Percentiles rank a stretch among this genome's conserved stretches.
These are phyloP conservation scores for Ceyx erithaca DNA, from an alignment of 2,797 vertebrate species.

Conservation along the genomic window DNA sequence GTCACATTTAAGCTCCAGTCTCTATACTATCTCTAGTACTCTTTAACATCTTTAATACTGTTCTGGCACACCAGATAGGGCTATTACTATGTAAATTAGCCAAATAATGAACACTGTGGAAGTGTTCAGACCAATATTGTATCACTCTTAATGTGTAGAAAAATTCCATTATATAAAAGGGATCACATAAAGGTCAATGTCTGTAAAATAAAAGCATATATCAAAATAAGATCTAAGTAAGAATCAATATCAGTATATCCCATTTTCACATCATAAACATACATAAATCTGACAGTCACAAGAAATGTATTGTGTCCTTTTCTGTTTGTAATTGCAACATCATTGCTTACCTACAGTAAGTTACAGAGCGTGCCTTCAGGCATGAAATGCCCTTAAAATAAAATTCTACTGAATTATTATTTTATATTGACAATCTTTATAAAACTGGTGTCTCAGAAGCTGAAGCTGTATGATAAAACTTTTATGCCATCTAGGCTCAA, in stretches of 20 bases:
- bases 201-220: slow-evolving; percentile 72
- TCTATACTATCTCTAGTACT: slow-evolving; percentile 57
- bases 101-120: slow-evolving; percentile 66
- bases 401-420: slow-evolving; percentile 11
- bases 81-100: slow-evolving; percentile 76
- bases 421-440: slow-evolving; percentile 21
- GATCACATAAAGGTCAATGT: slow-evolving; percentile 73
- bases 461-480: slow-evolving; percentile 20
- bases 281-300: slow-evolving; percentile 52
- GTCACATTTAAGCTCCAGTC: slow-evolving; percentile 42
- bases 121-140: slow-evolving; percentile 65
- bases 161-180: slow-evolving; percentile 60
- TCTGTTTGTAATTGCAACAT: slow-evolving; percentile 42
- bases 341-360: slow-evolving; percentile 17
- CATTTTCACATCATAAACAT: slow-evolving; percentile 52
- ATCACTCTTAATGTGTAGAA: slow-evolving; percentile 17
- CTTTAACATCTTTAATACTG: slow-evolving; percentile 44
- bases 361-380: slow-evolving; percentile 36
- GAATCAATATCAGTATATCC: slow-evolving; percentile 59
- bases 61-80: slow-evolving; percentile 48
- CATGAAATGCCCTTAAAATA: slow-evolving; percentile 52
- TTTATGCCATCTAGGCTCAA: neutral
- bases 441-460: slow-evolving; percentile 14
- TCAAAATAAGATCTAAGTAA: slow-evolving; percentile 65
- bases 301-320: slow-evolving; percentile 20